These are phyloP conservation scores for Ptychochromis oligacanthus DNA, from an alignment of 2,113 vertebrate genomes.

Conservation along the genomic window DNA sequence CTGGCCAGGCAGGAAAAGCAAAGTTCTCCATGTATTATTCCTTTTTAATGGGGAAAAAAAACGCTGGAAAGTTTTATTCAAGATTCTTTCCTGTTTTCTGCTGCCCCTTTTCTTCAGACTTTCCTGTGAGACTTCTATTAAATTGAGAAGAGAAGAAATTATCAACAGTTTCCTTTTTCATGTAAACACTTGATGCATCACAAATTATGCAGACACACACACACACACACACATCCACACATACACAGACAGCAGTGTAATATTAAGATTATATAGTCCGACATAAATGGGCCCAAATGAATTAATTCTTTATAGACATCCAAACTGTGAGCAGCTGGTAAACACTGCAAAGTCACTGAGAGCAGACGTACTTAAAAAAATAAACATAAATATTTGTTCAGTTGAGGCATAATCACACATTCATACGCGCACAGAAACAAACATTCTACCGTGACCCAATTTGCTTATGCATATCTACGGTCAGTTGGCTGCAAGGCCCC, in stretches of 20 bases:
- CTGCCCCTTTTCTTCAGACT: constrained; percentile 2
- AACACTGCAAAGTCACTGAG: constrained; percentile 46
- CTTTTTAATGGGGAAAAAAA: constrained; percentile 12
- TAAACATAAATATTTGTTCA: constrained; percentile 52
- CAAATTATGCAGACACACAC: constrained; percentile 12
- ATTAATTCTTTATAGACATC: constrained; percentile 44
- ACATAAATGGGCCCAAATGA: constrained; percentile 50
- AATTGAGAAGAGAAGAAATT: constrained; percentile 20
- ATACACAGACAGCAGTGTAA: background rate
- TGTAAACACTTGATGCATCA: constrained; percentile 22
- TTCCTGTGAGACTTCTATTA: constrained; percentile 23
- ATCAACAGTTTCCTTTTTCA: constrained; percentile 23
- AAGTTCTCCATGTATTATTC: constrained; percentile 45
- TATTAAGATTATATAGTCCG: constrained; percentile 19
- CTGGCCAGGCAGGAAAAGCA: constrained; percentile 28
- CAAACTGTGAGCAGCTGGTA: constrained; percentile 59
- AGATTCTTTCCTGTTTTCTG: constrained; percentile 30
- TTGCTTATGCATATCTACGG: constrained; percentile 28
- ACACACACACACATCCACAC: background rate
- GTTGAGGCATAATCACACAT: constrained; percentile 32
- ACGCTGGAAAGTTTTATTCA: constrained; percentile 31
- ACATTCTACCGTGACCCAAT: constrained; percentile 34
- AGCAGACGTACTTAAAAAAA: constrained; percentile 56
- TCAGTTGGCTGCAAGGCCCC: constrained; percentile 10
- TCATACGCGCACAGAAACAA: constrained; percentile 1